Conservation (phyloP, 2,888 invertebrate species). For the Sinohyriopsis cumingii region DNA sequence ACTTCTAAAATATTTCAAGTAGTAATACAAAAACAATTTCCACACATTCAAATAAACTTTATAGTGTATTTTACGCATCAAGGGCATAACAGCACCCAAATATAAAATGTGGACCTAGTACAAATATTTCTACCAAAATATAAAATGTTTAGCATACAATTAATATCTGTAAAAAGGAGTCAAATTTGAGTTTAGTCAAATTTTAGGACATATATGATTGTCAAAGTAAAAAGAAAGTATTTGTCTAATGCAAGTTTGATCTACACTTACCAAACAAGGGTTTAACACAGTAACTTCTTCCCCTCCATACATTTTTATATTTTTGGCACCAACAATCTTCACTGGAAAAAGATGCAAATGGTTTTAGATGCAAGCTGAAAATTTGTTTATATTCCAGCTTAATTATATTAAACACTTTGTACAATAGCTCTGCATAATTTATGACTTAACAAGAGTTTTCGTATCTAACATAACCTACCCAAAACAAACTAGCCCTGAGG, state of each 20-base stretch:
- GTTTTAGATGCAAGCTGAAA: background rate
- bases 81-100: no score
- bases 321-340: conserved; percentile 82
- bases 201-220: no score
- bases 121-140: background rate
- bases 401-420: background rate
- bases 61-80: no score
- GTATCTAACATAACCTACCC: no score
- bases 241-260: background rate
- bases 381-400: background rate
- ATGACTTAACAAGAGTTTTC: no score
- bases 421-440: no score
- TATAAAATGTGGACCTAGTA: no score
- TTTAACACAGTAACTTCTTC: conserved; percentile 71
- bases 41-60: no score
- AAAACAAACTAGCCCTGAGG: no score
- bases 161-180: conserved; percentile 1
- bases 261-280: conserved; percentile 63
- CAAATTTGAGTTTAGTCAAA: no score
- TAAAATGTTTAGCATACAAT: background rate
- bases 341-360: conserved; percentile 70
- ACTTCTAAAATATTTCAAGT: no score
- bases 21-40: no score
- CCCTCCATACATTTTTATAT: conserved; percentile 71
- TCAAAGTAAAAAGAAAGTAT: background rate